Percentiles rank a stretch among this genome's conserved stretches.
These are phyloP conservation scores for Cynopterus brachyotis DNA, from an alignment of 2,113 vertebrate genomes.

Conservation along the genomic window DNA sequence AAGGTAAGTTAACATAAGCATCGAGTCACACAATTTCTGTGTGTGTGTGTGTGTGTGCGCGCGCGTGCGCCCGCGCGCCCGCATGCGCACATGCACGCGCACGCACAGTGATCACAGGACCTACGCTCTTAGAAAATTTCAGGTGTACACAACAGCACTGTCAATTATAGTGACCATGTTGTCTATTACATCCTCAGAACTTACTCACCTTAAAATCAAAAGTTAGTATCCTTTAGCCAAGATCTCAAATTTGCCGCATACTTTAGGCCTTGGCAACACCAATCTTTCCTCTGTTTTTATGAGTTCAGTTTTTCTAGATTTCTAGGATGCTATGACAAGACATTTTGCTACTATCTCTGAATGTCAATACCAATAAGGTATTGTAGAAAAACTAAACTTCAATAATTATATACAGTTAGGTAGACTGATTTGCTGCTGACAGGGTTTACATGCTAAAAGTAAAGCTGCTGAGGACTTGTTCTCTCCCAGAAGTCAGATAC, in stretches of 20 bases:
- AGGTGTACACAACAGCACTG: not conserved
- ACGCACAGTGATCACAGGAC: not conserved
- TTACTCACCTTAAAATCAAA: not conserved
- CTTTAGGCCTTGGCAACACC: not conserved
- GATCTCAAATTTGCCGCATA: not conserved
- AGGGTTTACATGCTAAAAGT: not conserved
- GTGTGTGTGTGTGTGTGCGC: not conserved
- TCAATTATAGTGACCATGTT: not conserved
- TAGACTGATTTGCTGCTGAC: not conserved
- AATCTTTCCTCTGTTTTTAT: not conserved
- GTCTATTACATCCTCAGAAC: not conserved
- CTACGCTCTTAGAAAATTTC: not conserved
- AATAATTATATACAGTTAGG: not conserved
- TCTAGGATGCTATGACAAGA: not conserved
- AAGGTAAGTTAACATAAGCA: not conserved
- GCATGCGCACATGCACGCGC: too few species aligned
- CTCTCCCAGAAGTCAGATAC: not conserved
- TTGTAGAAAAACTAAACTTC: not conserved
- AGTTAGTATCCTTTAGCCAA: not conserved
- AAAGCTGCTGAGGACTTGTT: not conserved
- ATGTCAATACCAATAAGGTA: not conserved
- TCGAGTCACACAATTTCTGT: not conserved
- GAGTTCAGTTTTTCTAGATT: not conserved
- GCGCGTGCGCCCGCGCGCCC: too few species aligned
- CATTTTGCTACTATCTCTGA: not conserved